A percentile compares a stretch with the other conserved stretches of the same genome.
Evolutionary conservation across 2,113 vertebrate genomes (phyloP).

Genomic region (Xiphophorus maculatus): DNA sequence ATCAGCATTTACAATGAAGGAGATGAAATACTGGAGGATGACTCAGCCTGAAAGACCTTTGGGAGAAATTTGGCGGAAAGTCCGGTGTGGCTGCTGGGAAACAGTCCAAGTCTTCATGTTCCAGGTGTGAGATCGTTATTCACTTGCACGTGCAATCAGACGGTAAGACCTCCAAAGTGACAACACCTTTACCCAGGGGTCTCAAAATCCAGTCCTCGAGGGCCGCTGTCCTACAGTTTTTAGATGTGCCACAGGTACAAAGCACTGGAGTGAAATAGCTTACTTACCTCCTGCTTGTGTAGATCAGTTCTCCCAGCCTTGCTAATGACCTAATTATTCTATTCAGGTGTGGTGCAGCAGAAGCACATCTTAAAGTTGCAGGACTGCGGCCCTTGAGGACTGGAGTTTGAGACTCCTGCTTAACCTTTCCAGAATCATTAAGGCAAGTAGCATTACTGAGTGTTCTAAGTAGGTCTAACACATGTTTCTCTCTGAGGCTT

Average conservation of each 20-base stretch:
- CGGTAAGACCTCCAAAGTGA: conserved; percentile 33
- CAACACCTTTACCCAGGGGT: conserved; percentile 18
- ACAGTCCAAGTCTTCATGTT: conserved; percentile 38
- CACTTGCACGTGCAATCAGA: conserved; percentile 43
- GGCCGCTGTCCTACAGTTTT: too few relatives aligned
- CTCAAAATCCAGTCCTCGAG: too few relatives aligned
- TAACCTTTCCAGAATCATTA: conserved; percentile 14
- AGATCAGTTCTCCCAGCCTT: too few relatives aligned
- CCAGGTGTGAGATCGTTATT: conserved; percentile 43
- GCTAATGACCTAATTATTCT: too few relatives aligned
- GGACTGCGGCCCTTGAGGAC: too few relatives aligned
- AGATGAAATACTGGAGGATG: conserved; percentile 19
- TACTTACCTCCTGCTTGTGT: too few relatives aligned
- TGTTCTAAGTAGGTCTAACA: neutral
- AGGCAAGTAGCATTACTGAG: conserved; percentile 29
- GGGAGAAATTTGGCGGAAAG: conserved; percentile 35
- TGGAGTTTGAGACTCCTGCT: too few relatives aligned
- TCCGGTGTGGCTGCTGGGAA: conserved; percentile 45
- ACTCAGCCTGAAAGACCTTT: conserved; percentile 35
- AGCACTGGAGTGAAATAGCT: too few relatives aligned
- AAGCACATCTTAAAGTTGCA: too few relatives aligned
- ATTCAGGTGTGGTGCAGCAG: too few relatives aligned
- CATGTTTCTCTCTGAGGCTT: conserved; percentile 12
- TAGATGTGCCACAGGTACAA: too few relatives aligned
- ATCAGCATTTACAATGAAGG: conserved; percentile 2